Evolutionary conservation across 2,888 invertebrate species (phyloP), one percentile per base, ranked within the genome.

Genomic region (Polydrusus pterygomalis): DNA sequence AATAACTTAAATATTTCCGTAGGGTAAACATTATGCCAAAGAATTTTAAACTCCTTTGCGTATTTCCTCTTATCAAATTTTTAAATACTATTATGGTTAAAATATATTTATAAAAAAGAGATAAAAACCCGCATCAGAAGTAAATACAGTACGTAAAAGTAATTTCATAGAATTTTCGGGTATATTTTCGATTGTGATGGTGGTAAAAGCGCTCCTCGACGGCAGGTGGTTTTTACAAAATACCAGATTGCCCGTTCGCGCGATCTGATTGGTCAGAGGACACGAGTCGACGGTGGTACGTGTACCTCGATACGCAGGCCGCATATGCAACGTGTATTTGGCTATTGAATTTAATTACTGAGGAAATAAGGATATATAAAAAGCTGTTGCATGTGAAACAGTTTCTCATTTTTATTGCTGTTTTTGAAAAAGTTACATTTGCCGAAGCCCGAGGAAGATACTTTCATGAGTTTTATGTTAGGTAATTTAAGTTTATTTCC

Each of bases 141-240:
- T 34, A 34, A 58, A 58, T 58, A 38, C 58, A n/a, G 38, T 60
- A 18, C 18, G 38, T 3, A 68, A 70, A 64, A 62, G 71, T 75
- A 68, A 75, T 76, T 76, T 76, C 72, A 63, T 67, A 72, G 76
- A 77, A 77, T 77, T 75, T 71, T 78, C 74, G 72, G 75, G 65
- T 74, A 72, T 65, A 64, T 80, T 80, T 78, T 78, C 74, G 80
- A 80, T 78, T 78, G 79, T 80, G 82, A 79, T 79, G 79, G 80
- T 76, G 78, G 77, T 79, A 70, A 72, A 78, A 77, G 75, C 71
- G 78, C 79, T 78, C 72, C 77, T 80, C 79, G 82, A 79, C 80
- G 86, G 82, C 86, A 86, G 86, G 86, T 86, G 86, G 85, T 84
- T 85, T 83, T 83, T 78, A 83, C 80, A 78, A 80, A 82, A 84